A percentile compares a stretch with the other conserved stretches of the same genome.
phyloP scores from a whole-genome alignment of 2,113 vertebrate species.

The Bettongia penicillata region DNA sequence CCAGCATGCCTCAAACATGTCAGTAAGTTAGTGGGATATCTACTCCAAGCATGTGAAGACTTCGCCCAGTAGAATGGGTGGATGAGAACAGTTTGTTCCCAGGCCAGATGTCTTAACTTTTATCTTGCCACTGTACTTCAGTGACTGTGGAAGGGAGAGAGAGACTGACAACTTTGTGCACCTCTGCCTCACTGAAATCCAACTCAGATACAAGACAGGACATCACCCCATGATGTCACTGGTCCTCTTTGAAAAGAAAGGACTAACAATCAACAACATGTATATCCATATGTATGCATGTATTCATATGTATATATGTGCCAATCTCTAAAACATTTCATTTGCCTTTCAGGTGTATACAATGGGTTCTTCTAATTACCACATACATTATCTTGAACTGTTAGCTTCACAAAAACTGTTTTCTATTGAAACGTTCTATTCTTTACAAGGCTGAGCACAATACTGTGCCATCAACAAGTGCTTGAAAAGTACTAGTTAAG shows the following conservation, averaged over 20 bases:
- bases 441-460: no score
- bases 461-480: no score
- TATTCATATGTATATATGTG: background rate
- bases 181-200: background rate
- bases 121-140: background rate
- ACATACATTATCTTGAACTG: no score
- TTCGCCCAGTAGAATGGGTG: background rate
- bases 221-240: background rate
- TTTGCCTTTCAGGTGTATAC: no score
- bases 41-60: background rate
- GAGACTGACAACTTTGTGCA: background rate
- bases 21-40: background rate
- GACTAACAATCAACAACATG: background rate
- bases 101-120: background rate
- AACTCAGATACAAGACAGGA: background rate
- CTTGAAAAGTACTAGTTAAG: no score
- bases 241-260: background rate
- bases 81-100: background rate
- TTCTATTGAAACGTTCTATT: no score
- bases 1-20: background rate
- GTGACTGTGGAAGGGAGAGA: background rate
- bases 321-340: no score
- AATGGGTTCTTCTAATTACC: no score
- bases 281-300: background rate
- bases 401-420: no score